Base-by-base conservation (phyloP, 2,113 vertebrate species). In the Oreochromis aureus region DNA sequence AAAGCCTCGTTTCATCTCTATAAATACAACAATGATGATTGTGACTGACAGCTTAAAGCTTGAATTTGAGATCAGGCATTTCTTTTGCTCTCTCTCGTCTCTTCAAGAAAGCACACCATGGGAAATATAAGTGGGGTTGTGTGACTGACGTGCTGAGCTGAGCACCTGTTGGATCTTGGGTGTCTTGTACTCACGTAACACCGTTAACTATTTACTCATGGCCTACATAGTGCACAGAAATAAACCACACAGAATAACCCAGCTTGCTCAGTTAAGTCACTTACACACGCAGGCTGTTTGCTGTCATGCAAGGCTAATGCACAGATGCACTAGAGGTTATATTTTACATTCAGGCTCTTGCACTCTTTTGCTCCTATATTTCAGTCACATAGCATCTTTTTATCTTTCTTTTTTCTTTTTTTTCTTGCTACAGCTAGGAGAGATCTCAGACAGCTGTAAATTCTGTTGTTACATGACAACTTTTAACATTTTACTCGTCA, bases 191-290 rank as follows among this genome's bases (percentile, higher is more conserved):
- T 92, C 56, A 71, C 5, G 18, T 82, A 91, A 79, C 89, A 71
- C 54, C 55, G 93, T 95, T 92, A 91, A 94, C 88, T 89, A 91
- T 93, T 94, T 90, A 92, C 94, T 91, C 85, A 19, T 92, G 90
- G 85, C 92, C 94, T 93, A 92, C 86, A 90, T 91, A 81, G 63
- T 32, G 6, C 55, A 82, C 90, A 84, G 83, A 93, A 94, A 92
- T 91, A 94, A 92, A 89, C 86, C 73, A 71, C 59, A 53, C 46
- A 46, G 55, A 82, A 41, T 30, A 81, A n/a, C 56, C 58, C 10
- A 32, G 30, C 15, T 76, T 44, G 79, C 66, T 81, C 16, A 80
- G 32, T 82, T 44, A 51, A 71, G 63, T 78, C 44, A 58, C 13
- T 56, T 32, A 54, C 27, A 59, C 34, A 10, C 51, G 22, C 53